phyloP scores from a whole-genome alignment of 2,113 vertebrate species.

The Nycticryphes semicollaris region DNA sequence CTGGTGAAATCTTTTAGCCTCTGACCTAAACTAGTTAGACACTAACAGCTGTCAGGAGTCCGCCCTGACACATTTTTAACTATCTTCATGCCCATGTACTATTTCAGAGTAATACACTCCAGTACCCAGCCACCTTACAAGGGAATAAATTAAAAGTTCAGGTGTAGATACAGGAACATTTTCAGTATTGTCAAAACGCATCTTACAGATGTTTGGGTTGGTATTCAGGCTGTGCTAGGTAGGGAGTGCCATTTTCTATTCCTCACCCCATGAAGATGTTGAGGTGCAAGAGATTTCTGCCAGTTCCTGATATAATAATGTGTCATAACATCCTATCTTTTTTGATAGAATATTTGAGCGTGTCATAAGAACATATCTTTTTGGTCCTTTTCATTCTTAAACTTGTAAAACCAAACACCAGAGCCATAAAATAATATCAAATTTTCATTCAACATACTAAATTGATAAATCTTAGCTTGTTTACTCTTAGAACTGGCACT shows the following conservation, averaged over 20 bases:
- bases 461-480: background rate
- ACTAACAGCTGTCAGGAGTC: fast-evolving
- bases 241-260: background rate
- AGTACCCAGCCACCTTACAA: background rate
- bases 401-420: background rate
- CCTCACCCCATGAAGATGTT: background rate
- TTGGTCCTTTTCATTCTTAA: background rate
- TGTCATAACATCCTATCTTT: background rate
- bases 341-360: background rate
- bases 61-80: background rate
- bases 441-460: background rate
- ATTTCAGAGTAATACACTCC: background rate
- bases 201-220: background rate
- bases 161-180: background rate
- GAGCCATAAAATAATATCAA: background rate
- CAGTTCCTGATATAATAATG: background rate
- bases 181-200: background rate
- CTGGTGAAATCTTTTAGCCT: background rate
- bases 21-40: background rate
- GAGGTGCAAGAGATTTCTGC: background rate
- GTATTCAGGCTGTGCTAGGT: background rate
- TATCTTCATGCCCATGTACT: background rate
- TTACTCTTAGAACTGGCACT: background rate
- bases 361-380: background rate
- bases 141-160: background rate